Base-by-base conservation (phyloP, 2,888 invertebrate species). In the Ptychoptera contaminata region DNA sequence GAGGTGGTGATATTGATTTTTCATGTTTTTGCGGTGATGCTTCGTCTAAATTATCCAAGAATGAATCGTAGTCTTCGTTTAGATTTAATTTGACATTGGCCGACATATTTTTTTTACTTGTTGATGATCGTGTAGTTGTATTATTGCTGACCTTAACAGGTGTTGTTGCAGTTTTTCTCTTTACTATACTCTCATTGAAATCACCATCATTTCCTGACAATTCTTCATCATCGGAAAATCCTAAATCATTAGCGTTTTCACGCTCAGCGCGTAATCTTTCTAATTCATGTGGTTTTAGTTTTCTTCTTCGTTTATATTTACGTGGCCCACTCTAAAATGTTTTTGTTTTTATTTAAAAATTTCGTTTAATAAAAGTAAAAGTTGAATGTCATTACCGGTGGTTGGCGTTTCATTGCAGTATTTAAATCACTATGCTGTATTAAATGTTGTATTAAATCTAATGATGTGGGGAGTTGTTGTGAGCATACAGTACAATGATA, bases 351-450 rank as follows among this genome's bases (percentile, higher is more conserved):
- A 32, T 29, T 23, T 23, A 23, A 7, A 5, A 23, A 23, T 5
- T 5, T 23, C 7, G n/a, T 30, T 42, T 12, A 34, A 43, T 42
- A n/a, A 40, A 38, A 30, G 34, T 10, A 15, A 5, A 16, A 12
- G 10, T 8, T 16, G 10, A 4, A 42, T 30, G 11, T 15, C 16
- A 31, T 58, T 50, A 74, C 76, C 63, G 73, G 79, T 0, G 85
- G 85, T 54, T 82, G 82, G 39, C 85, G 67, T 54, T 81, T 80
- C 63, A 82, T 69, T 1, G 85, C 86, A 0, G 87, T 87, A 58
- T 87, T 87, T 51, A 81, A 77, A 60, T 87, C 87, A 56, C 85
- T 85, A 57, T 87, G 87, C 55, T 85, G 79, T 40, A 87, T 86
- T 51, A 87, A 72, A 61, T 87, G 87, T 47, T 82, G 77, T 46